Percentiles rank a stretch among this genome's conserved stretches.
These are phyloP conservation scores for Poecilia wingei DNA, from an alignment of 2,797 vertebrate species.

Conservation along the genomic window DNA sequence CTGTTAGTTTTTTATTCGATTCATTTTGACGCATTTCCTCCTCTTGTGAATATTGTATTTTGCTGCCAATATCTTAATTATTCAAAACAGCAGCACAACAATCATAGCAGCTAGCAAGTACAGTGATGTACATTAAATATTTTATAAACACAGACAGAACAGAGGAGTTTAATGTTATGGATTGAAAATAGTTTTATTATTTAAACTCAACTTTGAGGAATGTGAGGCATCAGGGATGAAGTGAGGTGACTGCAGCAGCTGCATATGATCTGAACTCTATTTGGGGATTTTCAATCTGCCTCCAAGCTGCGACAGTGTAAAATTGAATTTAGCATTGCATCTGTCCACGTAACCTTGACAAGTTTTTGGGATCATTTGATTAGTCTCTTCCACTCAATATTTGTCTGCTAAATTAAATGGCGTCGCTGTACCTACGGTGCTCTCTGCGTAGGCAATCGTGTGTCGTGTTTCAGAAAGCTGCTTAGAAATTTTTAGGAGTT, in stretches of 20 bases:
- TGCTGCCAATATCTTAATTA: no score
- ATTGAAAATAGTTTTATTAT: constrained; percentile 1
- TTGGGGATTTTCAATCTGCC: constrained; percentile 70
- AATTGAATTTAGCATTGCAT: constrained; percentile 77
- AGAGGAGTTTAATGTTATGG: not conserved
- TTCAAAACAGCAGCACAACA: no score
- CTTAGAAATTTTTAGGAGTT: constrained; percentile 6
- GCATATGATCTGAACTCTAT: constrained; percentile 63
- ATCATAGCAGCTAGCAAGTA: no score
- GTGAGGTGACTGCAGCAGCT: constrained; percentile 36
- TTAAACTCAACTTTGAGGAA: constrained; percentile 11
- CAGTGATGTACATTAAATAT: no score
- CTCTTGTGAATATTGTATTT: no score
- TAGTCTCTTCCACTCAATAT: constrained; percentile 70
- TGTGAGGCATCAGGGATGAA: constrained; percentile 14
- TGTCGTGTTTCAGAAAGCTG: constrained; percentile 3
- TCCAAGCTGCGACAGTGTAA: constrained; percentile 62
- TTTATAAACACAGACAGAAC: no score
- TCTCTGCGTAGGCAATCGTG: constrained; percentile 12
- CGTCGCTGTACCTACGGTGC: constrained; percentile 39
- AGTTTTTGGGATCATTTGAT: constrained; percentile 79
- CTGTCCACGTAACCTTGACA: constrained; percentile 76
- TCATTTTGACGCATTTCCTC: no score
- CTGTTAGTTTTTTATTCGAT: no score
- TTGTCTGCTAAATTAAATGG: constrained; percentile 69